These are phyloP conservation scores for Argyresthia goedartella DNA, from an alignment of 2,888 invertebrate species.

Conservation along the genomic window DNA sequence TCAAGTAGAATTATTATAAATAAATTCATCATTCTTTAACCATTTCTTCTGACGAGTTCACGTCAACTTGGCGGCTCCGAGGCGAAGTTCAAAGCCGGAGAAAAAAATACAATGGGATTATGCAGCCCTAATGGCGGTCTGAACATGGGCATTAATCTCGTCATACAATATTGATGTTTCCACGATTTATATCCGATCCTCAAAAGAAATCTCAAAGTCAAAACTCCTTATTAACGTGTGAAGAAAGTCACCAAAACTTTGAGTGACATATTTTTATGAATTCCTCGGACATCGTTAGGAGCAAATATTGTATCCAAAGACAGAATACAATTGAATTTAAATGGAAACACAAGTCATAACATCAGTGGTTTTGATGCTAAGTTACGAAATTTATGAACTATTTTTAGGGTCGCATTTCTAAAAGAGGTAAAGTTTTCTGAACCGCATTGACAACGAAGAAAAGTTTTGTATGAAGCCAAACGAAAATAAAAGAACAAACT, in stretches of 20 bases:
- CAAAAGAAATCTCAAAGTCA: slow-evolving; percentile 56
- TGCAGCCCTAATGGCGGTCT: slow-evolving; percentile 59
- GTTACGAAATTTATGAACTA: too few species aligned
- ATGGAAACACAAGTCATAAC: not conserved
- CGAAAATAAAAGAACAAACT: too few species aligned
- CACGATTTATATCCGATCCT: slow-evolving; percentile 58
- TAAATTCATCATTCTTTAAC: slow-evolving; percentile 43
- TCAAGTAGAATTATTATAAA: slow-evolving; percentile 28
- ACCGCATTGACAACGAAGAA: too few species aligned
- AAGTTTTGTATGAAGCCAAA: too few species aligned
- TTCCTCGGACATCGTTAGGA: slow-evolving; percentile 49
- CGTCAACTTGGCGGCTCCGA: slow-evolving; percentile 51
- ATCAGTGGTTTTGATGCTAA: not conserved
- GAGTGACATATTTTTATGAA: slow-evolving; percentile 57
- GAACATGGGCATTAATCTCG: slow-evolving; percentile 68
- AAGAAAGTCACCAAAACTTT: slow-evolving; percentile 55
- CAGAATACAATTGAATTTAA: slow-evolving; percentile 61
- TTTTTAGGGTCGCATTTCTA: too few species aligned
- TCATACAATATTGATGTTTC: slow-evolving; percentile 67
- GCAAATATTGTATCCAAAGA: slow-evolving; percentile 41
- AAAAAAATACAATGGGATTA: slow-evolving; percentile 66
- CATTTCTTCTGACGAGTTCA: slow-evolving; percentile 34
- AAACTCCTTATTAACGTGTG: slow-evolving; percentile 66
- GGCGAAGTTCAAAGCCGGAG: slow-evolving; percentile 34
- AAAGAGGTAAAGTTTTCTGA: too few species aligned